Conservation (phyloP, 2,113 vertebrate genomes). For the Chamaetylas fuelleborni region DNA sequence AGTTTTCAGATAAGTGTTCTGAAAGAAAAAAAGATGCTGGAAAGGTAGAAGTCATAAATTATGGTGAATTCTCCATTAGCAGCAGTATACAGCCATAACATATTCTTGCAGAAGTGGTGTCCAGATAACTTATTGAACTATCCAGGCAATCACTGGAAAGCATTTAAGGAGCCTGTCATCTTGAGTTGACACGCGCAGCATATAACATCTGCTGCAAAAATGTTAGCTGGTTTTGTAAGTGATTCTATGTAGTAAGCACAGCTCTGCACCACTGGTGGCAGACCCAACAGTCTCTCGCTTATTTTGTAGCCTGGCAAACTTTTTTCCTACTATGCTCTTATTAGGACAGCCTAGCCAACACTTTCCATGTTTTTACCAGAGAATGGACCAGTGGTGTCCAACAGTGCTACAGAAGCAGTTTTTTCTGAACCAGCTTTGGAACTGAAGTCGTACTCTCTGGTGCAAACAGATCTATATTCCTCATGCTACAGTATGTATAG, state of each 20-base stretch:
- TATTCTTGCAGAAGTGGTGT: neutral
- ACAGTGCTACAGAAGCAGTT: neutral
- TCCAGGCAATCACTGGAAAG: neutral
- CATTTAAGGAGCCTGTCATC: neutral
- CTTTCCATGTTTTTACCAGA: neutral
- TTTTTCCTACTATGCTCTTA: neutral
- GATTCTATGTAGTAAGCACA: neutral
- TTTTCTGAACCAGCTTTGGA: neutral
- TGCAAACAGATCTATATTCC: neutral
- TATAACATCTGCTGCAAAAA: neutral
- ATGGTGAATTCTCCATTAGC: neutral
- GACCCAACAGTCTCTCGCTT: neutral
- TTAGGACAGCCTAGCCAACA: neutral
- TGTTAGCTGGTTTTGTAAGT: neutral
- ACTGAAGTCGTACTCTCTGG: neutral
- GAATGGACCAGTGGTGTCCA: rapidly evolving
- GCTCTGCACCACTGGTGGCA: neutral
- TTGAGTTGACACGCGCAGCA: neutral
- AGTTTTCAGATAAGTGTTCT: slow-evolving; percentile 26
- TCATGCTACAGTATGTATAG: neutral
- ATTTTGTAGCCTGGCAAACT: neutral
- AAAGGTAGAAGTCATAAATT: slow-evolving; percentile 30
- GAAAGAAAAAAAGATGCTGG: neutral
- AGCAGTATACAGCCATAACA: neutral
- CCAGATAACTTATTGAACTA: neutral